These are phyloP conservation scores for Phragmatobia fuliginosa DNA, from an alignment of 2,888 invertebrate species.

Conservation along the genomic window DNA sequence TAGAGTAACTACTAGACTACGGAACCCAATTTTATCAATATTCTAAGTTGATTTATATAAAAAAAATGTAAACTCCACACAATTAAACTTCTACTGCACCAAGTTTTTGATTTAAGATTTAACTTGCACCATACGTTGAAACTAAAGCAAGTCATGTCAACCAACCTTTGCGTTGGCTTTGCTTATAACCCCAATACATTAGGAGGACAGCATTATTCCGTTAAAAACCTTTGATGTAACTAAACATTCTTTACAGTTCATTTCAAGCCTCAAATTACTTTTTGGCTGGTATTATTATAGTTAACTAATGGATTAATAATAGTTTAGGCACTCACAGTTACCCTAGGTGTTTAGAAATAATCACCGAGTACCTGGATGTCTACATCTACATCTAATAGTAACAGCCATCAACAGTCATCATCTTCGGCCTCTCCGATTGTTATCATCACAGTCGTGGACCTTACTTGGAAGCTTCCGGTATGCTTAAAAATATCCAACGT, in stretches of 20 bases:
- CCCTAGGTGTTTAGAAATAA: too few species aligned
- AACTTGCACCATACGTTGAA: conserved; percentile 29
- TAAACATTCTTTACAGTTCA: conserved; percentile 12
- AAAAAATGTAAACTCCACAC: neutral
- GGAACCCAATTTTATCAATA: too few species aligned
- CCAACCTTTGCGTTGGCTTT: conserved; percentile 58
- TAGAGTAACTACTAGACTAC: too few species aligned
- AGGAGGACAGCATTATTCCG: conserved; percentile 33
- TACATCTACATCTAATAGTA: too few species aligned
- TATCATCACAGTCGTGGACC: too few species aligned
- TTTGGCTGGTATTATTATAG: neutral
- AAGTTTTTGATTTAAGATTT: neutral
- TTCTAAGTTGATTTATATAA: neutral
- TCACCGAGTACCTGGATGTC: too few species aligned
- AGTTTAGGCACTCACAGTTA: too few species aligned
- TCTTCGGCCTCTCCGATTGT: too few species aligned
- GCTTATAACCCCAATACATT: conserved; percentile 55
- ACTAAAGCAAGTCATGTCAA: conserved; percentile 60
- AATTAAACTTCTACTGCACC: conserved; percentile 31
- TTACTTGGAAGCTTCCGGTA: too few species aligned
- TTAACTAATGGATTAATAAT: neutral
- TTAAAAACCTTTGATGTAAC: conserved; percentile 35
- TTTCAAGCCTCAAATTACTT: neutral
- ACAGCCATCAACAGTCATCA: too few species aligned
- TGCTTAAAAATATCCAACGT: too few species aligned